Evolutionary conservation across 2,113 vertebrate genomes (phyloP).

Genomic region (Gnathonemus echidnorhynchus): DNA sequence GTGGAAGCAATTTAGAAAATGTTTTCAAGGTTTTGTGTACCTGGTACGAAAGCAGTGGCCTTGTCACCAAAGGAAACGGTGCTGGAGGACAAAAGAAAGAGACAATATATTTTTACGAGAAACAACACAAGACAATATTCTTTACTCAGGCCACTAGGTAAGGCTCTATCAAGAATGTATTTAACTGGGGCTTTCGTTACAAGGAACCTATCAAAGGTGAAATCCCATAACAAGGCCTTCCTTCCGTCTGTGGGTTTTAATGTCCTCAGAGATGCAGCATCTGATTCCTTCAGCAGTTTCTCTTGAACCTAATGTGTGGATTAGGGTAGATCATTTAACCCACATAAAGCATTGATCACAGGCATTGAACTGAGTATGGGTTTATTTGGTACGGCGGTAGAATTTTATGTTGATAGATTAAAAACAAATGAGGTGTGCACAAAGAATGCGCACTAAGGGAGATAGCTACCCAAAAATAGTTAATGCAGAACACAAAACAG

Average conservation of each 20-base stretch:
- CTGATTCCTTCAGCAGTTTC: neutral
- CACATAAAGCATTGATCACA: neutral
- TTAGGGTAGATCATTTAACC: neutral
- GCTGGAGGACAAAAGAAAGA: neutral
- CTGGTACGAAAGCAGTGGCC: neutral
- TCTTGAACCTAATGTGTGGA: neutral
- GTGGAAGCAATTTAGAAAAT: neutral
- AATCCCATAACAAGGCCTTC: neutral
- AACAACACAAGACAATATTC: slow-evolving; percentile 3
- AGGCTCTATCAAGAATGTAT: slow-evolving; percentile 3
- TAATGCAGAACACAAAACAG: neutral
- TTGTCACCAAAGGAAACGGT: neutral
- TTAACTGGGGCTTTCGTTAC: neutral
- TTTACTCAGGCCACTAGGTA: neutral
- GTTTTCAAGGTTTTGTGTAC: neutral
- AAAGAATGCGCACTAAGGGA: neutral
- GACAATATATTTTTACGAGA: neutral
- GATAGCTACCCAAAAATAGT: neutral
- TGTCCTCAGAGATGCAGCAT: neutral
- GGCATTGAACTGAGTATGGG: neutral
- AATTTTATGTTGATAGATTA: neutral
- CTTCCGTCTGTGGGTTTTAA: neutral
- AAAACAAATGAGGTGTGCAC: neutral
- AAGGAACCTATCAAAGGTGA: neutral
- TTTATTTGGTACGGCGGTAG: neutral